These are phyloP conservation scores for Pygoscelis antarcticus DNA, from an alignment of 2,113 vertebrate genomes.

Conservation along the genomic window DNA sequence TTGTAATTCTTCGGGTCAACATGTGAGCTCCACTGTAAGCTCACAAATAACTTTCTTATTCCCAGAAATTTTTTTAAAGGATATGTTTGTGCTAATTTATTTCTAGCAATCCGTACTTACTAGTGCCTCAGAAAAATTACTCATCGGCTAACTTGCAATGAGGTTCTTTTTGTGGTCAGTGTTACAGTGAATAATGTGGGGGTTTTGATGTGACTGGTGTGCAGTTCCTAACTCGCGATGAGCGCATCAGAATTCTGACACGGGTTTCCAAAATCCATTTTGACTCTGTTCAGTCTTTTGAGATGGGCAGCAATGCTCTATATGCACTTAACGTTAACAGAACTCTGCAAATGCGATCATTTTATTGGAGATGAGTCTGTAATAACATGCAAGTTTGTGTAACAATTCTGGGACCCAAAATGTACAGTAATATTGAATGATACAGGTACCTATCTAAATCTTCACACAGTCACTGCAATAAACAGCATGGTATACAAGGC, in stretches of 20 bases:
- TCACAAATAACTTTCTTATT: background rate
- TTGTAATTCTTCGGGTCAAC: background rate
- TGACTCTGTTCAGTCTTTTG: background rate
- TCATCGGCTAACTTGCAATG: background rate
- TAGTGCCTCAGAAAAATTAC: background rate
- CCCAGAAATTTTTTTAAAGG: background rate
- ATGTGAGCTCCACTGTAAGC: background rate
- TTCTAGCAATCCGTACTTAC: background rate
- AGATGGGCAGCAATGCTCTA: background rate
- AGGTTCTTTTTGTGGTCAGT: background rate
- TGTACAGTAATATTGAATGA: background rate
- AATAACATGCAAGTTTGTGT: background rate
- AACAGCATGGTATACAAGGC: background rate
- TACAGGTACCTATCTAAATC: background rate
- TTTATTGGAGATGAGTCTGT: background rate
- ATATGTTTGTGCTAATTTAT: background rate
- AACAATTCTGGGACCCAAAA: too few relatives aligned
- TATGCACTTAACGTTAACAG: background rate
- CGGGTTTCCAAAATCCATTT: fast-evolving
- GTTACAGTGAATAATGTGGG: background rate
- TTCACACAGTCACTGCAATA: background rate
- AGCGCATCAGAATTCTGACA: background rate
- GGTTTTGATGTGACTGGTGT: background rate
- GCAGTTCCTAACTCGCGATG: too few relatives aligned
- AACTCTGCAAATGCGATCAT: background rate